Evolutionary conservation across 2,797 vertebrate species (phyloP).

Genomic region (Malacoctenus gilli): DNA sequence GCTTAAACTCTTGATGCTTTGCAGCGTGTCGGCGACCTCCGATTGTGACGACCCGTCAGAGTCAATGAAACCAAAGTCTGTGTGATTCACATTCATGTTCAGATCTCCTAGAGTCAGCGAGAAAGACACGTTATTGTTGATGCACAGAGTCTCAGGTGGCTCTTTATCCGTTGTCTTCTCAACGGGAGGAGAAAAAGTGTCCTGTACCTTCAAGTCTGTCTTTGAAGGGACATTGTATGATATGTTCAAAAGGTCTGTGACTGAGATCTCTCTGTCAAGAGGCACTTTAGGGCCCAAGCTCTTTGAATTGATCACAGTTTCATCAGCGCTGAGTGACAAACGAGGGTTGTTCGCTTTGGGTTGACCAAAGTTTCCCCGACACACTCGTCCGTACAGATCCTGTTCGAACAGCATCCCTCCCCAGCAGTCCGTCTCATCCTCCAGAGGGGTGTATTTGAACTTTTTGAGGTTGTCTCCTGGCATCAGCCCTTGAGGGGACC

Average conservation of each 20-base stretch:
- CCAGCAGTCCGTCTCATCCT: conserved; percentile 62
- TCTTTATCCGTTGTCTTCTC: conserved; percentile 33
- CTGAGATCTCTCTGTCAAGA: conserved; percentile 47
- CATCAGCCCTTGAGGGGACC: conserved; percentile 33
- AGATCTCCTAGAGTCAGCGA: conserved; percentile 66
- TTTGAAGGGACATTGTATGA: conserved; percentile 16
- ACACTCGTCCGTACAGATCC: conserved; percentile 66
- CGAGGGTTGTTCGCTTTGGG: conserved; percentile 42
- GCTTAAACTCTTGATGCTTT: conserved; percentile 23
- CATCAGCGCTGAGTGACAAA: conserved; percentile 38
- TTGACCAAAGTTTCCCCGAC: conserved; percentile 56
- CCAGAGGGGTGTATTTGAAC: conserved; percentile 74
- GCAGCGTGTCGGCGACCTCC: conserved; percentile 52
- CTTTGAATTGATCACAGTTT: conserved; percentile 15
- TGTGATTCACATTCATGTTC: conserved; percentile 76
- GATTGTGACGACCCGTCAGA: conserved; percentile 76
- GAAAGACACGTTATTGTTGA: conserved; percentile 69
- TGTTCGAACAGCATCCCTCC: conserved; percentile 72
- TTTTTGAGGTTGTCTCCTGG: conserved; percentile 62
- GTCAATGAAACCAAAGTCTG: conserved; percentile 79
- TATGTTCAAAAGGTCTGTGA: conserved; percentile 50
- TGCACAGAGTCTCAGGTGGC: conserved; percentile 28
- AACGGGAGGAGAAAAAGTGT: conserved; percentile 14
- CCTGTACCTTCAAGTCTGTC: conserved; percentile 21
- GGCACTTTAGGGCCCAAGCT: conserved; percentile 34